Evolutionary conservation across 2,113 vertebrate species (phyloP).

Genomic region (Himantopus leucocephalus): DNA sequence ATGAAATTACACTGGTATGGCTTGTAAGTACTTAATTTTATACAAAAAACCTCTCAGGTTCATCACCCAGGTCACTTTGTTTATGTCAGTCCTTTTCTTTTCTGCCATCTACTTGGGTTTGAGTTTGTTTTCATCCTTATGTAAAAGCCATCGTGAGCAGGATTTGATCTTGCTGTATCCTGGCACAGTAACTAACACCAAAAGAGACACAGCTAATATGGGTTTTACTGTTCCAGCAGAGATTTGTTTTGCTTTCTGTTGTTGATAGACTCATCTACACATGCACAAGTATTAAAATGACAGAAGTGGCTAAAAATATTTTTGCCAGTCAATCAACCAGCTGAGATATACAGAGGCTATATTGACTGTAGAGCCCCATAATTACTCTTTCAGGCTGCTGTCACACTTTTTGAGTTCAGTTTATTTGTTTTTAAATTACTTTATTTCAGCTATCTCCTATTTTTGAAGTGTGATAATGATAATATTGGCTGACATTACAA

Average conservation of each 20-base stretch:
- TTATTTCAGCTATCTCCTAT: neutral
- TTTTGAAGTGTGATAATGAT: conserved; percentile 30
- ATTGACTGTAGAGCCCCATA: neutral
- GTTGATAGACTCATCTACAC: neutral
- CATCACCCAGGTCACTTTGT: neutral
- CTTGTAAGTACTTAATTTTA: neutral
- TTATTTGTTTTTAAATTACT: conserved; percentile 36
- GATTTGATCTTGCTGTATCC: neutral
- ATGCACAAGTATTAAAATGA: neutral
- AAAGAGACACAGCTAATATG: neutral
- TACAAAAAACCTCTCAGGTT: neutral
- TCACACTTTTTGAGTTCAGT: neutral
- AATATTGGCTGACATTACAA: conserved; percentile 22
- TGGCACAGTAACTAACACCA: neutral
- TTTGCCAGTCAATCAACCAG: neutral
- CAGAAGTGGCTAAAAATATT: neutral
- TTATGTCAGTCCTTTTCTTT: neutral
- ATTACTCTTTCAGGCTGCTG: neutral
- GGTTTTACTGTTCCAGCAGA: neutral
- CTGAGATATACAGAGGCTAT: neutral
- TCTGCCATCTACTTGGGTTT: neutral
- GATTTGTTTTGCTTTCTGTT: neutral
- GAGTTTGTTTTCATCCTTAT: neutral
- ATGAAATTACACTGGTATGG: neutral
- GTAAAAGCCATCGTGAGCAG: neutral